These are phyloP conservation scores for Lepidochrysops patricia DNA, from an alignment of 2,888 invertebrate genomes.

Conservation along the genomic window DNA sequence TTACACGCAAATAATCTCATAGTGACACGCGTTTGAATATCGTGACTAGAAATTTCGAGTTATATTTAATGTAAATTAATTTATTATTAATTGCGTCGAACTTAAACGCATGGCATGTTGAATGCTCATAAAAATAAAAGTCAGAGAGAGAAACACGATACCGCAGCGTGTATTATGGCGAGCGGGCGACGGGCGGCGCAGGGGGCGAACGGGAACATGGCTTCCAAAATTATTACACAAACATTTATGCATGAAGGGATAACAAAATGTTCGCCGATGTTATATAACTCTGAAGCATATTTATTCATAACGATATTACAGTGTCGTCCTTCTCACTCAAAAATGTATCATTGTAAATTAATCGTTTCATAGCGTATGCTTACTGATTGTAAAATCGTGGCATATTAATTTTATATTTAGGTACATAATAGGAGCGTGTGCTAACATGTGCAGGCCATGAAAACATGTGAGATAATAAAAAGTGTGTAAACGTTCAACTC, in stretches of 20 bases:
- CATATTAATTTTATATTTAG: not conserved
- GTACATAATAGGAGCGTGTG: not conserved
- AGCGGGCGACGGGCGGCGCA: conserved; percentile 28
- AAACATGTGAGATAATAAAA: conserved; percentile 69
- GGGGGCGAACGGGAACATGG: conserved; percentile 42
- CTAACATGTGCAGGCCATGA: conserved; percentile 30
- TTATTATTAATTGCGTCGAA: conserved; percentile 4
- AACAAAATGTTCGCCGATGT: conserved; percentile 55
- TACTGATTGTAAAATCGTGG: not conserved
- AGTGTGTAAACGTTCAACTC: conserved; percentile 57
- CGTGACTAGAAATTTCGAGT: not conserved
- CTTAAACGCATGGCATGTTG: conserved; percentile 8
- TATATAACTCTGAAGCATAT: conserved; percentile 42
- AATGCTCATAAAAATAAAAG: conserved; percentile 32
- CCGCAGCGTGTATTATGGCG: conserved; percentile 37
- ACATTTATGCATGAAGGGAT: conserved; percentile 70
- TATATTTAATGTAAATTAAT: conserved; percentile 9
- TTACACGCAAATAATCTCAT: conserved; percentile 47
- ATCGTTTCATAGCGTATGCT: not conserved
- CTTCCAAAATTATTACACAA: conserved; percentile 63
- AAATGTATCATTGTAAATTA: not conserved
- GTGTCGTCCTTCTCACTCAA: conserved; percentile 11
- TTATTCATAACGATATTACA: conserved; percentile 39
- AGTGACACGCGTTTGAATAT: conserved; percentile 22
- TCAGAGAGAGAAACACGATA: conserved; percentile 47